phyloP scores from a whole-genome alignment of 1,140 invertebrate genomes.

The Penaeus japonicus region DNA sequence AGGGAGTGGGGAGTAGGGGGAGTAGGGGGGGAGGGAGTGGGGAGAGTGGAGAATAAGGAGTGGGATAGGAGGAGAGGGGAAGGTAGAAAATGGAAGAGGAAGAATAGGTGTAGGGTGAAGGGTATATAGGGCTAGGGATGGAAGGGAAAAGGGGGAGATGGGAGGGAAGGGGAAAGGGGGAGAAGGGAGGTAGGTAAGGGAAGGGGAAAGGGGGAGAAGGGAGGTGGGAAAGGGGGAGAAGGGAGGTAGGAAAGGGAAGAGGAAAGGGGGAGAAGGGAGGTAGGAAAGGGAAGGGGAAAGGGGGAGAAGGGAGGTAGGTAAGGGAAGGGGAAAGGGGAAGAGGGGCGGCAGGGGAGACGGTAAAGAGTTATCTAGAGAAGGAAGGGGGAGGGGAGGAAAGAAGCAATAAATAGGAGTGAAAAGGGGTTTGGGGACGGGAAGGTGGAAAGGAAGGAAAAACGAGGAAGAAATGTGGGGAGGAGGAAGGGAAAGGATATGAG shows the following conservation, averaged over 20 bases:
- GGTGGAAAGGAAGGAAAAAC: too few species aligned
- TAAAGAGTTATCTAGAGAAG: too few species aligned
- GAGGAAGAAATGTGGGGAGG: too few species aligned
- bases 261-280: background rate
- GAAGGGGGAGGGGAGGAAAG: too few species aligned
- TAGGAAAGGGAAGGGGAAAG: background rate
- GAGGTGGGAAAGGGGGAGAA: background rate
- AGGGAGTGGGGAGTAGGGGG: background rate
- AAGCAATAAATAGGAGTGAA: too few species aligned
- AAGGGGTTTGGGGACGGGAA: too few species aligned
- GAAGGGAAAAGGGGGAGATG: background rate
- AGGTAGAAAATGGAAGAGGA: background rate
- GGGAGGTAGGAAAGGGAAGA: background rate
- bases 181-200: background rate
- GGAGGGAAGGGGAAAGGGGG: background rate
- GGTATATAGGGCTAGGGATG: too few species aligned
- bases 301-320: background rate
- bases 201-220: background rate
- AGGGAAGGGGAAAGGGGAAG: background rate
- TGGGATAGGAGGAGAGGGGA: background rate
- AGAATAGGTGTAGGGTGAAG: background rate
- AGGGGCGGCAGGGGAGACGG: too few species aligned
- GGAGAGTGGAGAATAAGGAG: background rate
- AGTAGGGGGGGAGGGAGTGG: background rate
- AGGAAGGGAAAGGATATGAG: background rate